These are phyloP conservation scores for Xestia ashworthii DNA, from an alignment of 2,888 invertebrate genomes.

Conservation along the genomic window DNA sequence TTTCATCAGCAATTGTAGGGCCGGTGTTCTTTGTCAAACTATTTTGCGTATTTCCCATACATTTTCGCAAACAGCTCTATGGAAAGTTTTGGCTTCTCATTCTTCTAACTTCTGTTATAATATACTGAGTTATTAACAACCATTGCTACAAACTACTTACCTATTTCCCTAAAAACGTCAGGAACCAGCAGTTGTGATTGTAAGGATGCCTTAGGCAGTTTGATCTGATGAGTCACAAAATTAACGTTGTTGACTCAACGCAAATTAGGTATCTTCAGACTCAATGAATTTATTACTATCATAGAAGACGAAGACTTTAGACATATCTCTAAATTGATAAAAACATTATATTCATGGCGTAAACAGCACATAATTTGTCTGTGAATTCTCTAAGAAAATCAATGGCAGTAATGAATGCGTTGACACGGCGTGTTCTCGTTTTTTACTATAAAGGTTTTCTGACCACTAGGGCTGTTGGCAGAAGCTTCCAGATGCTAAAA, in stretches of 20 bases:
- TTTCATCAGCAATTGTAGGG: too few species aligned
- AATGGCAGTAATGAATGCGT: slow-evolving; percentile 54
- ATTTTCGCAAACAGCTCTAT: neutral
- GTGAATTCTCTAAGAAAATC: slow-evolving; percentile 31
- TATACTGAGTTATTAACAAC: neutral
- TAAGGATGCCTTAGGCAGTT: neutral
- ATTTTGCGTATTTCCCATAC: neutral
- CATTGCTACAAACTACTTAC: neutral
- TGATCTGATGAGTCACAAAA: neutral
- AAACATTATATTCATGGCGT: neutral
- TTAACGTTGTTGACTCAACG: neutral
- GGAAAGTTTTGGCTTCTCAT: neutral
- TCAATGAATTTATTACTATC: neutral
- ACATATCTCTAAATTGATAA: neutral
- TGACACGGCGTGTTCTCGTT: slow-evolving; percentile 48
- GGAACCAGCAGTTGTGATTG: neutral
- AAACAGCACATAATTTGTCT: slow-evolving; percentile 11
- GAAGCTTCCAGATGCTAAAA: slow-evolving; percentile 34
- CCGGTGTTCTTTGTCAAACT: neutral
- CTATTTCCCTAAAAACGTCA: neutral
- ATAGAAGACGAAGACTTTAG: neutral
- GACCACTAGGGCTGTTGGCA: slow-evolving; percentile 32
- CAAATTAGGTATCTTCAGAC: neutral
- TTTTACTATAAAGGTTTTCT: slow-evolving; percentile 43
- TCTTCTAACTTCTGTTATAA: neutral